A percentile compares a stretch with the other conserved stretches of the same genome.
These are phyloP conservation scores for Hypsibius dujardini DNA, from an alignment of 1,140 invertebrate species.

Conservation along the genomic window DNA sequence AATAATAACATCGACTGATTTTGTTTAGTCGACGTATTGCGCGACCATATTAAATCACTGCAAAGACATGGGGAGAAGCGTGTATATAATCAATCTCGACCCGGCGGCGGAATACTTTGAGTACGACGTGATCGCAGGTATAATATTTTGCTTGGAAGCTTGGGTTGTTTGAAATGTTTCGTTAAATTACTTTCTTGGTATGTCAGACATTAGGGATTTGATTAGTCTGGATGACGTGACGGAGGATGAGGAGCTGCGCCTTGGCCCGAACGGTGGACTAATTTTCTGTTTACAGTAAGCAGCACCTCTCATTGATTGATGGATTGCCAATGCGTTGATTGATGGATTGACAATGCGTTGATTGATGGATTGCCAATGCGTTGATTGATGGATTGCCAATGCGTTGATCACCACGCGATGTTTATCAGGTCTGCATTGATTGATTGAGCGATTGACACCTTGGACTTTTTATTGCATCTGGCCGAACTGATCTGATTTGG, in stretches of 20 bases:
- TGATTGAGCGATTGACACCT: too few species aligned
- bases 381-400: too few species aligned
- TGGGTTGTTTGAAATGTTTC: too few species aligned
- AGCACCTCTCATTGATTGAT: constrained; percentile 16
- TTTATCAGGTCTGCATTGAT: too few species aligned
- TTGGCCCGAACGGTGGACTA: constrained; percentile 91
- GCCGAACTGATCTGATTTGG: too few species aligned
- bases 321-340: constrained; percentile 8
- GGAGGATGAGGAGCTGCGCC: constrained; percentile 82
- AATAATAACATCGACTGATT: constrained; percentile 20
- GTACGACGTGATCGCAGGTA: constrained; percentile 54
- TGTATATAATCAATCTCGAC: constrained; percentile 86
- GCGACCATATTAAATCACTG: constrained; percentile 67
- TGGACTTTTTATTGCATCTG: too few species aligned
- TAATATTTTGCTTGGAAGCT: constrained; percentile 23
- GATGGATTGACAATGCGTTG: background rate
- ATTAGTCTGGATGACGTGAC: constrained; percentile 89
- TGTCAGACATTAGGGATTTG: constrained; percentile 68
- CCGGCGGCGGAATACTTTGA: constrained; percentile 90
- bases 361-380: background rate
- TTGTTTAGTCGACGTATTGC: constrained; percentile 77
- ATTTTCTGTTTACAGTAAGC: constrained; percentile 87
- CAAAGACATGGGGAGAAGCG: constrained; percentile 47
- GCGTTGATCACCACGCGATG: too few species aligned
- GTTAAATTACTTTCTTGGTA: too few species aligned